These are phyloP conservation scores for Alcedo quadribrachys DNA, from an alignment of 2,797 vertebrate genomes.

Conservation along the genomic window DNA sequence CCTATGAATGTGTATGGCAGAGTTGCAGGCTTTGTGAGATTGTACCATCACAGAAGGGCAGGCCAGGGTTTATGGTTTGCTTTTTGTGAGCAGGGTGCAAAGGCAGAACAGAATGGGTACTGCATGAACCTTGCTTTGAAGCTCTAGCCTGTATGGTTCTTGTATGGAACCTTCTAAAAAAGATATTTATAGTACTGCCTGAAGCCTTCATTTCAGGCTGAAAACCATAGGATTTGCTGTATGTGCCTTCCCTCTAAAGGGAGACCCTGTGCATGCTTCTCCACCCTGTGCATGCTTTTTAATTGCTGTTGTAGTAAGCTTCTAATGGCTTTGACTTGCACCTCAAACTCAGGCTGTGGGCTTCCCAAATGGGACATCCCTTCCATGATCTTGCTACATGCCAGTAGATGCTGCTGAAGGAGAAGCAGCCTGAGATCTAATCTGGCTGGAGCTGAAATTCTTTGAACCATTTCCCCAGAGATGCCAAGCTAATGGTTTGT, in stretches of 20 bases:
- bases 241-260: rapidly evolving
- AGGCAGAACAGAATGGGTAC: neutral
- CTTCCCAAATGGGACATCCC: neutral
- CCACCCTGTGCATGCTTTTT: neutral
- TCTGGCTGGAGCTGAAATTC: constrained; percentile 16
- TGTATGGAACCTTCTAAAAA: neutral
- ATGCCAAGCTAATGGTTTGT: constrained; percentile 24
- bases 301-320: neutral
- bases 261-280: neutral
- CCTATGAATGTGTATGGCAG: rapidly evolving
- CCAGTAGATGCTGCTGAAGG: neutral
- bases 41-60: rapidly evolving
- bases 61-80: neutral
- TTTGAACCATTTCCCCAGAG: constrained; percentile 16
- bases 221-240: rapidly evolving
- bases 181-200: neutral
- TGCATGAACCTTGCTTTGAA: rapidly evolving
- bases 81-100: neutral
- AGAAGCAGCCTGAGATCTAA: constrained; percentile 24
- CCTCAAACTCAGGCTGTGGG: neutral
- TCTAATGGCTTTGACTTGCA: neutral
- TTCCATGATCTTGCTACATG: neutral
- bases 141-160: neutral
- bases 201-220: neutral
- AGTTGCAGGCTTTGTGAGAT: rapidly evolving